Base-by-base conservation (phyloP, 2,113 vertebrate genomes). In the Mastomys natalensis region DNA sequence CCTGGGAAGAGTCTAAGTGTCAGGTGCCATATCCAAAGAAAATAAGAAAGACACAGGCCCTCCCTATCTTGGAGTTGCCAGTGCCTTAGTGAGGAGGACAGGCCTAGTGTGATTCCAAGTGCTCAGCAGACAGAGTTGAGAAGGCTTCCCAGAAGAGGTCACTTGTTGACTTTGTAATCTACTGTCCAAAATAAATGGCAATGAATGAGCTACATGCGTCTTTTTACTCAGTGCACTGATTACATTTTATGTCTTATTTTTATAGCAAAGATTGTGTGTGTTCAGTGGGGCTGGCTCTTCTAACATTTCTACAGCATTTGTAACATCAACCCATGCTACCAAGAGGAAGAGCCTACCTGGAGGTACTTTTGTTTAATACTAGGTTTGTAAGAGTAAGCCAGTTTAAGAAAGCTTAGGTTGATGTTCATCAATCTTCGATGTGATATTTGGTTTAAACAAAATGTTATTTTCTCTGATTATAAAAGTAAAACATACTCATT, bases 231-330 rank as follows among this genome's bases (percentile, higher is more conserved):
- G 22, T 51, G 60, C 13, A 89, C 26, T 95, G 87, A 90, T 89
- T 45, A 16, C 13, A 16, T 72, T 97, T 95, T 97, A 34, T 93
- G 40, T 97, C 74, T 98, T 87, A 43, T 74, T 73, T 62, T 70
- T 96, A 19, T 89, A 98, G 98, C 95, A 62, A 93, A 97, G 72
- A 66, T 78, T 95, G 90, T 96, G 96, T 91, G 10, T 60, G 45
- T 93, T 90, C 77, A 40, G 53, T 81, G 70, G 51, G 37, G 11
- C 91, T 89, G 58, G 77, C 92, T 89, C 97, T 51, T 94, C 90
- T 40, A 95, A 74, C 34, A 92, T 7, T 74, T 51, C 78, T 86
- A 80, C 96, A 58, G 86, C 51, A 31, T 51, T 86, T 87, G 97
- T 95, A 96, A 77, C 72, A 17, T 66, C 24, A 76, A 51, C 24